Evolutionary conservation across 2,113 vertebrate genomes (phyloP).

Genomic region (Castor canadensis): DNA sequence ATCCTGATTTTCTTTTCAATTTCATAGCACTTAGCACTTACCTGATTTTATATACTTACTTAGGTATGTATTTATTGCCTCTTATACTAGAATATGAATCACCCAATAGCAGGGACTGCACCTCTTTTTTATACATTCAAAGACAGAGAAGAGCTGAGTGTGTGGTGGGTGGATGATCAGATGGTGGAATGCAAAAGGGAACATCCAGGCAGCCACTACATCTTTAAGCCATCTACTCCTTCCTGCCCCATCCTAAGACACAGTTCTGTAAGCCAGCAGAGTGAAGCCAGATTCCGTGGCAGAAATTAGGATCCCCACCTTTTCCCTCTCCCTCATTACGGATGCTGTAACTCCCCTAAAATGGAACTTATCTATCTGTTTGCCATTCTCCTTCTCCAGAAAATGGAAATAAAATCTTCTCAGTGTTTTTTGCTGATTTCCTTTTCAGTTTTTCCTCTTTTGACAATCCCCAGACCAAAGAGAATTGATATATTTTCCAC

Average conservation of each 20-base stretch:
- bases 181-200: neutral
- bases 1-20: neutral
- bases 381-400: constrained; percentile 28
- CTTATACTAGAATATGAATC: neutral
- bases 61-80: neutral
- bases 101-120: neutral
- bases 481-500: constrained; percentile 73
- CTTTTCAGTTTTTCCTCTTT: constrained; percentile 37
- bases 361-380: neutral
- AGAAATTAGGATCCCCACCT: neutral
- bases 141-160: neutral
- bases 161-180: neutral
- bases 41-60: neutral
- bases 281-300: too few species aligned
- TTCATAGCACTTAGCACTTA: neutral
- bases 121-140: neutral
- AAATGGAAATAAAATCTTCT: constrained; percentile 16
- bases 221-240: neutral
- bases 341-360: neutral
- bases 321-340: neutral
- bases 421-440: neutral
- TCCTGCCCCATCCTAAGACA: neutral
- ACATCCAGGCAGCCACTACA: neutral
- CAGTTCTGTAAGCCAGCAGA: neutral
- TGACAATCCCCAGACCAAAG: neutral